phyloP scores from a whole-genome alignment of 30 jellyfish, hydroid and myxozoan species.

The Aurelia sp. region DNA sequence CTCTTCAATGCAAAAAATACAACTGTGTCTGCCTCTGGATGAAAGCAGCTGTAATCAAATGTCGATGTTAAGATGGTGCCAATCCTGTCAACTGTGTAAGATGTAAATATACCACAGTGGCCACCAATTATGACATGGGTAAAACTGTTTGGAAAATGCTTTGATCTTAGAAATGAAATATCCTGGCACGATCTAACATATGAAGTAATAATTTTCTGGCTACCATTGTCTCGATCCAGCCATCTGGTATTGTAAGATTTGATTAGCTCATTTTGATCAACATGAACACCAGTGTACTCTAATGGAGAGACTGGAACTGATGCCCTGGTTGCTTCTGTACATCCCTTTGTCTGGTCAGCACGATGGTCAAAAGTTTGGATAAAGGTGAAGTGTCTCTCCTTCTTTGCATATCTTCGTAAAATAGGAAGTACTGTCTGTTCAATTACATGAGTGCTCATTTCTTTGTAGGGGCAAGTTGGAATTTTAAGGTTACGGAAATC shows the following conservation, averaged over 20 bases:
- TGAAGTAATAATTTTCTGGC: constrained; percentile 33
- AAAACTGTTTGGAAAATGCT: constrained; percentile 24
- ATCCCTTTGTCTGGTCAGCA: constrained; percentile 63
- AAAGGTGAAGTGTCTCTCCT: background rate
- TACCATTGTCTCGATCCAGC: background rate
- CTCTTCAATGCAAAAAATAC: constrained; percentile 50
- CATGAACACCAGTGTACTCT: constrained; percentile 37
- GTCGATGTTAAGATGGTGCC: constrained; percentile 5
- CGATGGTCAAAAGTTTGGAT: constrained; percentile 50
- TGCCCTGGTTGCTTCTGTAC: constrained; percentile 56
- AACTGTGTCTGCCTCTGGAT: constrained; percentile 71
- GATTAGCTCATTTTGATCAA: constrained; percentile 37
- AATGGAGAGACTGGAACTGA: constrained; percentile 52
- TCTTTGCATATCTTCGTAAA: constrained; percentile 30
- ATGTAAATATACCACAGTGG: constrained; percentile 27
- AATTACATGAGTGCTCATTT: background rate
- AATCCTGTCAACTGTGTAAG: constrained; percentile 14
- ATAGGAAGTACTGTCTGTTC: constrained; percentile 33
- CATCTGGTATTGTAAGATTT: constrained; percentile 40
- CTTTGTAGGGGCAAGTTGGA: constrained; percentile 57
- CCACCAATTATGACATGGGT: constrained; percentile 61
- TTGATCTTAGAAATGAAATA: constrained; percentile 6
- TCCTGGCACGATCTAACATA: constrained; percentile 41
- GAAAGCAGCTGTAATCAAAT: constrained; percentile 42
- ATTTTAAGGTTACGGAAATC: constrained; percentile 7